Percentiles rank a stretch among this genome's conserved stretches.
Evolutionary conservation across 2,797 vertebrate species (phyloP).

Genomic region (Artibeus lituratus): DNA sequence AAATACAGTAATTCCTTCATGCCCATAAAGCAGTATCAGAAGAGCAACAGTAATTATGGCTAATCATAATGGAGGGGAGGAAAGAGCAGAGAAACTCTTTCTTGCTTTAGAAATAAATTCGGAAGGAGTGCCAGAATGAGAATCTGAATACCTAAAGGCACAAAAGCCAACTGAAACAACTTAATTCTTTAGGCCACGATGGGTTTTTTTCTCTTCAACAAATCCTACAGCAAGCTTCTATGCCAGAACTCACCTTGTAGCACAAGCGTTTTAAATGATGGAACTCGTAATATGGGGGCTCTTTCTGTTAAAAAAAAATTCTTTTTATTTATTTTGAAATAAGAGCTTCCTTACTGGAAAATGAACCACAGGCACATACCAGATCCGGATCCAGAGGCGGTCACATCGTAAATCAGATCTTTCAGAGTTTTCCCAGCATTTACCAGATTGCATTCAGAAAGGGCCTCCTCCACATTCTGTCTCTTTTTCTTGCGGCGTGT

Average conservation of each 20-base stretch:
- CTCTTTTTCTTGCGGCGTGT: slow-evolving; percentile 80
- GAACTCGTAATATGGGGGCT: not conserved
- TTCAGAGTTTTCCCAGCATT: slow-evolving; percentile 90
- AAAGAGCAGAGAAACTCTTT: not conserved
- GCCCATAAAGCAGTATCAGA: not conserved
- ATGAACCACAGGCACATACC: slow-evolving; percentile 81
- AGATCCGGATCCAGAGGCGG: slow-evolving; percentile 96
- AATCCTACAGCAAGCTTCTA: not conserved
- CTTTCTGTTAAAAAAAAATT: not conserved
- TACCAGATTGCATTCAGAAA: slow-evolving; percentile 88
- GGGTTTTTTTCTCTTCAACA: not conserved
- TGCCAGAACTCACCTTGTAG: not conserved
- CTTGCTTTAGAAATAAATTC: not conserved
- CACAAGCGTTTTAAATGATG: not conserved
- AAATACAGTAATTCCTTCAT: not conserved
- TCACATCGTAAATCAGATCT: slow-evolving; percentile 95
- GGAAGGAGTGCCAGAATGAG: not conserved
- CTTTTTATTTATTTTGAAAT: not conserved
- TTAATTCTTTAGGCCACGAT: not conserved
- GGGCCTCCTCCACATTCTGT: slow-evolving; percentile 89
- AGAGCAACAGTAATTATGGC: not conserved
- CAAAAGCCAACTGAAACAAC: not conserved
- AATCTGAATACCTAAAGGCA: not conserved
- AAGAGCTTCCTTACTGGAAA: not conserved
- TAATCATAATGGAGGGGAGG: not conserved